Percentiles rank a stretch among this genome's conserved stretches.
Evolutionary conservation across 1,140 invertebrate genomes (phyloP).

Genomic region (Helicoverpa armigera): DNA sequence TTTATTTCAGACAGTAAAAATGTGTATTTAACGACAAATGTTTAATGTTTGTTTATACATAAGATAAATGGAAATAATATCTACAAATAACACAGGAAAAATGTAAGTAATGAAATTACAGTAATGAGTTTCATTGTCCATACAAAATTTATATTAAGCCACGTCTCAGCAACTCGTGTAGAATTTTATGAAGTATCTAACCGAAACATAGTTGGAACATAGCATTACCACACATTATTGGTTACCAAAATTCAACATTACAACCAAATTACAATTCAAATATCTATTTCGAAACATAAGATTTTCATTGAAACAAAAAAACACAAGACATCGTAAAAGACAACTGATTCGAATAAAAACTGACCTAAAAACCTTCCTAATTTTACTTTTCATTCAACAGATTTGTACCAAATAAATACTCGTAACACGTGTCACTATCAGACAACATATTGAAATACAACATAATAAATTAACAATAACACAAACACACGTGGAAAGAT

Average conservation of each 20-base stretch:
- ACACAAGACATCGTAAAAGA: not conserved
- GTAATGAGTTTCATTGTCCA: no score
- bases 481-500: constrained; percentile 22
- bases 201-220: not conserved
- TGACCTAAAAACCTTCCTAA: not conserved
- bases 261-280: not conserved
- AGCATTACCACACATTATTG: not conserved
- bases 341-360: not conserved
- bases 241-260: not conserved
- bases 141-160: no score
- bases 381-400: not conserved
- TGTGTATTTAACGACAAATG: no score
- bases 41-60: no score
- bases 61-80: no score
- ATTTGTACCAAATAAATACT: constrained; percentile 28
- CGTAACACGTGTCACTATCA: constrained; percentile 7
- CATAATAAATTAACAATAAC: constrained; percentile 32
- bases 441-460: not conserved
- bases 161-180: not conserved
- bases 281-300: not conserved
- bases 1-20: no score
- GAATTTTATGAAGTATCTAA: not conserved
- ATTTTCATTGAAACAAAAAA: not conserved
- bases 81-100: no score
- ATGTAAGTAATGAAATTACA: no score